Percentiles rank a stretch among this genome's conserved stretches.
Evolutionary conservation across 2,797 vertebrate species (phyloP).

Genomic region (Rhynchotus rufescens): DNA sequence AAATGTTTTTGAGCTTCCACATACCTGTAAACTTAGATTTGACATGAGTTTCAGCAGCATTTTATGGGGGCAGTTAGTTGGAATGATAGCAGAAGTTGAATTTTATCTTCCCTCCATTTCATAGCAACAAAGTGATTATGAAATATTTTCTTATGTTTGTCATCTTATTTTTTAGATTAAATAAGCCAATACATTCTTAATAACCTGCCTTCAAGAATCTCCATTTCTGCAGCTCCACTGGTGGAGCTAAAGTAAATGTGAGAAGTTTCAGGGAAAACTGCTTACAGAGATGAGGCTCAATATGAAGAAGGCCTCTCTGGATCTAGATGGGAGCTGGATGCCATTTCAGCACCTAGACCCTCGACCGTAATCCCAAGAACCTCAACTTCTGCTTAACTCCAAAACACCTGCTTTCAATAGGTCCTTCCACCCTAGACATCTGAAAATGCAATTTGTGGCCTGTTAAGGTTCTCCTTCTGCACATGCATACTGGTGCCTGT

Average conservation of each 20-base stretch:
- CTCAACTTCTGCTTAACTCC: neutral
- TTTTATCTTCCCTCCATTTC: neutral
- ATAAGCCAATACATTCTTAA: neutral
- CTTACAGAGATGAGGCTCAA: neutral
- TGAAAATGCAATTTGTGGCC: neutral
- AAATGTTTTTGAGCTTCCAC: conserved; percentile 1
- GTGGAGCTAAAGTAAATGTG: neutral
- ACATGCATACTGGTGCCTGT: neutral
- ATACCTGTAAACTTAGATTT: neutral
- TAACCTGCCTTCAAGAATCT: neutral
- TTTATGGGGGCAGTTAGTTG: neutral
- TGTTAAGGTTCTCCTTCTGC: neutral
- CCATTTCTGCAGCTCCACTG: neutral
- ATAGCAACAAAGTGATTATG: neutral
- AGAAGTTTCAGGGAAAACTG: neutral
- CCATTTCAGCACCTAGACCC: neutral
- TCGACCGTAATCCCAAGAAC: neutral
- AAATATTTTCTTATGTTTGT: neutral
- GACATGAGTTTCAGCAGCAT: neutral
- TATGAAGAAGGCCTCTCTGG: neutral
- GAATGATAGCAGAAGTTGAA: neutral
- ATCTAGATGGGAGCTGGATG: neutral
- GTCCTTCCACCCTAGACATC: neutral
- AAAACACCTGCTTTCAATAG: neutral
- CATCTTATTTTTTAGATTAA: neutral